Conservation (phyloP, 1,140 invertebrate genomes). For the Limonius californicus region DNA sequence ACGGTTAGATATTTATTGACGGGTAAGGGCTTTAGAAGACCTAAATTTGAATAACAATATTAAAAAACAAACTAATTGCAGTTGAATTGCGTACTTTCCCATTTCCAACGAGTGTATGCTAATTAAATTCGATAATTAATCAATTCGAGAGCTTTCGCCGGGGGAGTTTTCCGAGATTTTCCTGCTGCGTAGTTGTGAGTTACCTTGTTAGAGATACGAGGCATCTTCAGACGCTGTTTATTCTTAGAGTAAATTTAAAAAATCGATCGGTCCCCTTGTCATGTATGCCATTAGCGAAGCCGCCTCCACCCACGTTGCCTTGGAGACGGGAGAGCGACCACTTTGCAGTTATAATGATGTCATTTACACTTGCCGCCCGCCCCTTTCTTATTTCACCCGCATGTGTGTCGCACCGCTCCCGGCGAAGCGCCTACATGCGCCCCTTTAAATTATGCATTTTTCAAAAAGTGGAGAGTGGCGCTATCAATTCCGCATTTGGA, state of each 20-base stretch:
- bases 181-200: neutral
- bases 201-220: slow-evolving; percentile 15
- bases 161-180: neutral
- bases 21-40: too few species aligned
- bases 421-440: slow-evolving; percentile 38
- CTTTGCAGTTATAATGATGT: slow-evolving; percentile 50
- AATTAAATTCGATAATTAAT: too few species aligned
- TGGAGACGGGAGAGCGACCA: slow-evolving; percentile 46
- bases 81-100: too few species aligned
- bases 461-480: neutral
- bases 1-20: too few species aligned
- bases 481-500: slow-evolving; percentile 19
- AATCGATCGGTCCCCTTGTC: slow-evolving; percentile 48
- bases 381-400: slow-evolving; percentile 41
- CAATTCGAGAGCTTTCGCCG: too few species aligned
- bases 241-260: slow-evolving; percentile 48
- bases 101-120: too few species aligned
- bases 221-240: slow-evolving; percentile 39
- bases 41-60: too few species aligned
- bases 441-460: slow-evolving; percentile 24
- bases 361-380: slow-evolving; percentile 48
- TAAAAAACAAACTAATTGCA: too few species aligned
- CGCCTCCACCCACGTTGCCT: slow-evolving; percentile 36
- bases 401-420: slow-evolving; percentile 46
- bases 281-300: slow-evolving; percentile 48